Conservation (phyloP, 2,797 vertebrate species). For the Ambastaia sidthimunki region DNA sequence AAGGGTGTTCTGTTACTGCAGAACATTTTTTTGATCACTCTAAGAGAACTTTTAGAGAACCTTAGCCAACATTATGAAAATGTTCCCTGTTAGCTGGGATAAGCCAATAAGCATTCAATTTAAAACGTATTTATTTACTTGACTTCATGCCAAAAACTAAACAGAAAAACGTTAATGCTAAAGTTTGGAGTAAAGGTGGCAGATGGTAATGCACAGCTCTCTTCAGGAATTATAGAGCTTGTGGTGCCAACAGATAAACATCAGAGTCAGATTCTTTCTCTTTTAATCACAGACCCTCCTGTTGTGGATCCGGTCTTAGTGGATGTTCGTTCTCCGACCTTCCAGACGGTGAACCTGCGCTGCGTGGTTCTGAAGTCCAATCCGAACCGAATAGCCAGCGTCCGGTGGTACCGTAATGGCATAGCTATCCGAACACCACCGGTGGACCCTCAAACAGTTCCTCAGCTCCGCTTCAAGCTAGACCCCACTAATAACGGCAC, state of each 20-base stretch:
- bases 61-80: too few relatives aligned
- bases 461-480: conserved; percentile 87
- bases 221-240: background rate
- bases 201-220: background rate
- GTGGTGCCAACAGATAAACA: background rate
- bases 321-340: conserved; percentile 86
- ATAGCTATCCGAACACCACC: conserved; percentile 76
- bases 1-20: too few relatives aligned
- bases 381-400: conserved; percentile 85
- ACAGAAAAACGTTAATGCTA: too few relatives aligned
- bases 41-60: too few relatives aligned
- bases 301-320: conserved; percentile 88
- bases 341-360: conserved; percentile 82
- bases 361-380: conserved; percentile 88
- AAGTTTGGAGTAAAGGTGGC: too few relatives aligned
- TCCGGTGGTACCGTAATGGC: conserved; percentile 88
- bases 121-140: too few relatives aligned
- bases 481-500: conserved; percentile 85
- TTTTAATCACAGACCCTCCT: conserved; percentile 80
- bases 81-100: too few relatives aligned
- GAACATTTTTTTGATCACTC: too few relatives aligned
- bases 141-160: too few relatives aligned
- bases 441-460: conserved; percentile 83
- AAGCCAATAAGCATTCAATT: too few relatives aligned
- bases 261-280: background rate